Base-by-base conservation (phyloP, 1,140 invertebrate species). In the Trachelipus rathkii region DNA sequence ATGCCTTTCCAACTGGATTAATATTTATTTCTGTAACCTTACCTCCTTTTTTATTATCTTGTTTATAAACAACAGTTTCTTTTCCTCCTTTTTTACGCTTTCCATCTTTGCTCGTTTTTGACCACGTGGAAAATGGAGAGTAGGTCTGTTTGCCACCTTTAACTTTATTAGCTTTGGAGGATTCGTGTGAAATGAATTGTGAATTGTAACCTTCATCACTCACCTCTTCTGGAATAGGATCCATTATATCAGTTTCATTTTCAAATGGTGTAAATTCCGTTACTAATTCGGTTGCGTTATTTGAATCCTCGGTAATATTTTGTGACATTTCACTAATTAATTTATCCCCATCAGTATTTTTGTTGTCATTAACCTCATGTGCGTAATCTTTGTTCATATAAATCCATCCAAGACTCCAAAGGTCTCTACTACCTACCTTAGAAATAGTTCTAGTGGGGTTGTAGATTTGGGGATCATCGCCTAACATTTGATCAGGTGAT, bases 11-110 rank as follows among this genome's bases (percentile, higher is more conserved):
- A 21, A 19, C 70, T 21, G 19, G 73, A 70, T 46, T 44, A 44
- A 44, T 68, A 67, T 15, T 33, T 46, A 33, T 44, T 43, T 71
- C 72, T 50, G 66, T 72, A 44, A 60, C 33, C 68, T 60, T 43
- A 19, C 68, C 73, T 4, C 19, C 60, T 68, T 7, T 60, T 46
- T 50, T 53, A 15, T 19, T 33, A 66, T 44, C 44, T 10, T 11
- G 53, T 74, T 46, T 44, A 68, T 44, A 8, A 19, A 60, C 11
- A 60, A 60, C 19, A 19, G 50, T 15, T 15, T 60, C 50, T 60
- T 60, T 60, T 15, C 50, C 50, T 2, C 50, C 50, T 60, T 60
- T 60, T 60, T 60, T 60, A 19, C 11, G 50, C 19, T 60, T 60
- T 19, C 11, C 50, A 19, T 60, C 50, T 19, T 13, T 60, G 19